A percentile compares a stretch with the other conserved stretches of the same genome.
Conservation (phyloP, 2,797 vertebrate genomes). For the Ambastaia sidthimunki region DNA sequence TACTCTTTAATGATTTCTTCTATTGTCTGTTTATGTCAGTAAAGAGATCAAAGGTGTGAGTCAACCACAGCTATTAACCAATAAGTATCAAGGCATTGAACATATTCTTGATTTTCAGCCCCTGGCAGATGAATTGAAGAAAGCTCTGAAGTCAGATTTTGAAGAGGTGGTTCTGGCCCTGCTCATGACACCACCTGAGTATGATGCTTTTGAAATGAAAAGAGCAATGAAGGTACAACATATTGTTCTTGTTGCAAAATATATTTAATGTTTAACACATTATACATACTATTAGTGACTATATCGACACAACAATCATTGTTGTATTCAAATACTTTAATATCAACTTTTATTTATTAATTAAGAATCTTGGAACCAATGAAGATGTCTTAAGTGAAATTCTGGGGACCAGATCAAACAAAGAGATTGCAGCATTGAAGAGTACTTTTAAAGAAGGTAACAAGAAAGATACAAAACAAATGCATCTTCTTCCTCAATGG, state of each 20-base stretch:
- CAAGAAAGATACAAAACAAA: background rate
- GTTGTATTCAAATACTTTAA: slow-evolving; percentile 5
- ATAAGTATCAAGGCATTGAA: too few species aligned
- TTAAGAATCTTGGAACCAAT: slow-evolving; percentile 85
- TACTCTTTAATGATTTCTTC: too few species aligned
- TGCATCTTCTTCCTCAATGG: background rate
- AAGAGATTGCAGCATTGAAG: slow-evolving; percentile 79
- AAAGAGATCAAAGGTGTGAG: background rate
- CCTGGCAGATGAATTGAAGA: slow-evolving; percentile 79
- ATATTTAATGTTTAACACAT: background rate
- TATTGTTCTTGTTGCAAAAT: background rate
- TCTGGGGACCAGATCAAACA: slow-evolving; percentile 83
- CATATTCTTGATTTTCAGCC: slow-evolving; percentile 68
- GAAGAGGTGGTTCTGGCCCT: slow-evolving; percentile 83
- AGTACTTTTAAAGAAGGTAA: slow-evolving; percentile 85
- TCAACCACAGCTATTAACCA: background rate
- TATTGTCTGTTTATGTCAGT: background rate
- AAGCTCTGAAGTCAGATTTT: slow-evolving; percentile 76
- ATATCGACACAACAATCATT: background rate
- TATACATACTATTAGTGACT: too few species aligned
- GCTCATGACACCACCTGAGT: slow-evolving; percentile 84
- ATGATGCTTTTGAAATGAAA: slow-evolving; percentile 84
- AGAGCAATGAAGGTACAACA: slow-evolving; percentile 83
- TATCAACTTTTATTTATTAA: background rate
- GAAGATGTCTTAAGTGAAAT: slow-evolving; percentile 87